Percentiles rank a stretch among this genome's conserved stretches.
phyloP scores from a whole-genome alignment of 2,888 invertebrate genomes.

The Cataglyphis rosenhaueri region DNA sequence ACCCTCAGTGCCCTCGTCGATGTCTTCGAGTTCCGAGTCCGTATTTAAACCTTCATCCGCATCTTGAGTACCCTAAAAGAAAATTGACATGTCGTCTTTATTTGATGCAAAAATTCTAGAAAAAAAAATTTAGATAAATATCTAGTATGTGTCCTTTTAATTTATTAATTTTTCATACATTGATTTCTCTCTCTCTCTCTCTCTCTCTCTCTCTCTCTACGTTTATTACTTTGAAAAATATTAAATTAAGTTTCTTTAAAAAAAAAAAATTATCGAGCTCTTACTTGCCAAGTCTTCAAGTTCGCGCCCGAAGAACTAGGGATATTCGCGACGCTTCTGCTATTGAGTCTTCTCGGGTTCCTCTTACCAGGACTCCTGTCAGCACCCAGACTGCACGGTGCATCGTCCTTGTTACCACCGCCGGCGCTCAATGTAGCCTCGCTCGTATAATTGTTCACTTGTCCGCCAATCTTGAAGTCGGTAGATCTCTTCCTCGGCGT shows the following conservation, averaged over 20 bases:
- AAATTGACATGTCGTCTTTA: neutral
- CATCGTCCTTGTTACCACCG: conserved; percentile 70
- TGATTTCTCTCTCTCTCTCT: too few relatives aligned
- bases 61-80: conserved; percentile 82
- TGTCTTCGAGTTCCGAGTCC: conserved; percentile 84
- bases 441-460: conserved; percentile 74
- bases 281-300: conserved; percentile 79
- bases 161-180: neutral
- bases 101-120: neutral
- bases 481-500: conserved; percentile 76
- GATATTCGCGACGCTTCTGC: conserved; percentile 81
- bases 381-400: conserved; percentile 77
- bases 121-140: neutral
- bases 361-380: conserved; percentile 77
- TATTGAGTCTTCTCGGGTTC: conserved; percentile 74
- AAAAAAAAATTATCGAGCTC: neutral
- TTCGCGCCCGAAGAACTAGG: conserved; percentile 76
- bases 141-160: neutral
- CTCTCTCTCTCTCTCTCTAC: too few relatives aligned
- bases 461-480: conserved; percentile 82
- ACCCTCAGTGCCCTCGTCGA: conserved; percentile 86
- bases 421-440: conserved; percentile 20
- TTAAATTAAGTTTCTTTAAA: too few relatives aligned
- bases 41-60: conserved; percentile 82
- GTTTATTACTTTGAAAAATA: too few relatives aligned